Evolutionary conservation across 2,113 vertebrate species (phyloP).

Genomic region (human (Homo sapiens)): GRCh38 chr1:53318001-53318500

Average conservation of each 20-base stretch:
- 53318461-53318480: background rate
- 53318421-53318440: rapidly evolving
- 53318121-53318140: background rate
- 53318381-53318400: background rate
- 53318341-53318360: background rate
- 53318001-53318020: background rate
- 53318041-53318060: background rate
- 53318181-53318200: background rate
- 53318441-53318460: background rate
- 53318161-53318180: background rate
- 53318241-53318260: background rate
- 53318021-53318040: background rate
- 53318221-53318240: background rate
- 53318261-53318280: constrained; percentile 5
- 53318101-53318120: background rate
- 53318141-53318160: background rate
- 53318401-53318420: background rate
- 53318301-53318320: background rate
- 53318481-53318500: background rate
- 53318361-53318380: background rate
- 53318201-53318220: background rate
- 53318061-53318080: background rate
- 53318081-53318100: background rate
- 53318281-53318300: constrained; percentile 26
- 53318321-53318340: background rate